A percentile compares a stretch with the other conserved stretches of the same genome.
Evolutionary conservation across 1,140 invertebrate genomes (phyloP).

Genomic region (Olivierus martensii): DNA sequence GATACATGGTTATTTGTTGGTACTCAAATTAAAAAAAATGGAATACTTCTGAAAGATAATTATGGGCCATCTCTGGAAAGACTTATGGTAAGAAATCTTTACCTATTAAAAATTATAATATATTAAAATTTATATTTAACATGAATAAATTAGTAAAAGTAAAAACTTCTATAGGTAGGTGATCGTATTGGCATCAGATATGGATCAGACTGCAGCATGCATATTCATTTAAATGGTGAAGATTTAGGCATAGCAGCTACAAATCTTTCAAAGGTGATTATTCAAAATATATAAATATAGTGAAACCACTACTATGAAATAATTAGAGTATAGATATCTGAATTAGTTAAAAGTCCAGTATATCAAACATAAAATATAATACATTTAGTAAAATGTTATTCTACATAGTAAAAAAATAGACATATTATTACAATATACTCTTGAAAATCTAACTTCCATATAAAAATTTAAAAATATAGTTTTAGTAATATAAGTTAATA

Average conservation of each 20-base stretch:
- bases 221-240: slow-evolving; percentile 57
- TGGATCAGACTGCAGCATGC: slow-evolving; percentile 36
- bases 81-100: slow-evolving; percentile 24
- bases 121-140: too few relatives aligned
- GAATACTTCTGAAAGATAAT: slow-evolving; percentile 30
- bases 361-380: too few relatives aligned
- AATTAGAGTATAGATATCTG: too few relatives aligned
- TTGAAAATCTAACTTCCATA: too few relatives aligned
- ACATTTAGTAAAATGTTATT: too few relatives aligned
- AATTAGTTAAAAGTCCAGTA: too few relatives aligned
- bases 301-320: too few relatives aligned
- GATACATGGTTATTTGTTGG: slow-evolving; percentile 12
- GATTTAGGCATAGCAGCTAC: slow-evolving; percentile 65
- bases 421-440: too few relatives aligned
- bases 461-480: too few relatives aligned
- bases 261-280: slow-evolving; percentile 53
- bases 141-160: too few relatives aligned
- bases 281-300: not conserved
- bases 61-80: slow-evolving; percentile 30
- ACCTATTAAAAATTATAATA: not conserved
- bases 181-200: slow-evolving; percentile 41
- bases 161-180: slow-evolving; percentile 37
- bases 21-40: slow-evolving; percentile 35
- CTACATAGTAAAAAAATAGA: too few relatives aligned
- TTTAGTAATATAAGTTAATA: too few relatives aligned